Conservation (phyloP, 2,888 invertebrate genomes). For the Parnassius apollo region DNA sequence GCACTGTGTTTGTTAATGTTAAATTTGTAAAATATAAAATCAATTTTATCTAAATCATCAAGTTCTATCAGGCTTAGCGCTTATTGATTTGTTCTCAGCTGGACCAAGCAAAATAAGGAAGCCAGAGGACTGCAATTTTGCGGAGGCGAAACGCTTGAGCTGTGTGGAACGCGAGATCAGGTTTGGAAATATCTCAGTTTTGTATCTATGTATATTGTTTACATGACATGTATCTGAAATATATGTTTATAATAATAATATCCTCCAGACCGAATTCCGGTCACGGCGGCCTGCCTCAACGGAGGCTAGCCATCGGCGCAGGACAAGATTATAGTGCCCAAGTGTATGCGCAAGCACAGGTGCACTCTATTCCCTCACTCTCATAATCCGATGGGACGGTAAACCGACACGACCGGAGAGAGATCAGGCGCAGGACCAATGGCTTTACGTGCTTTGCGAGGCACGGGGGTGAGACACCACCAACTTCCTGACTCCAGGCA, state of each 20-base stretch:
- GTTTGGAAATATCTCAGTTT: conserved; percentile 57
- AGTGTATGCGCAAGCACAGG: no score
- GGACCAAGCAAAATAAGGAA: conserved; percentile 61
- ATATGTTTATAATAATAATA: conserved; percentile 1
- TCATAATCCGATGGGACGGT: no score
- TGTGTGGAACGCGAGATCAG: conserved; percentile 60
- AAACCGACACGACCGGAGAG: no score
- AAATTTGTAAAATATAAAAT: background rate
- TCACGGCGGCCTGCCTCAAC: no score
- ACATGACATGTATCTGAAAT: conserved; percentile 44
- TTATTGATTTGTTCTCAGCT: conserved; percentile 72
- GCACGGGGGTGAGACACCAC: no score
- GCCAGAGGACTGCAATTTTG: conserved; percentile 42
- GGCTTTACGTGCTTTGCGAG: no score
- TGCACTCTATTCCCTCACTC: no score
- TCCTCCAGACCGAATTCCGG: no score
- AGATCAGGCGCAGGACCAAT: no score
- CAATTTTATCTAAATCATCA: conserved; percentile 2
- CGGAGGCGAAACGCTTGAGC: conserved; percentile 50
- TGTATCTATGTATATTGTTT: conserved; percentile 41
- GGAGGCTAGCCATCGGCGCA: no score
- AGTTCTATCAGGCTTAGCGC: conserved; percentile 62
- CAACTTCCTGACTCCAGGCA: no score
- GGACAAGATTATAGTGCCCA: no score
- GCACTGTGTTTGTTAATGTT: background rate